Evolutionary conservation across 2,888 invertebrate species (phyloP), one percentile per base, ranked within the genome.

Genomic region (Rhamnusium bicolor): DNA sequence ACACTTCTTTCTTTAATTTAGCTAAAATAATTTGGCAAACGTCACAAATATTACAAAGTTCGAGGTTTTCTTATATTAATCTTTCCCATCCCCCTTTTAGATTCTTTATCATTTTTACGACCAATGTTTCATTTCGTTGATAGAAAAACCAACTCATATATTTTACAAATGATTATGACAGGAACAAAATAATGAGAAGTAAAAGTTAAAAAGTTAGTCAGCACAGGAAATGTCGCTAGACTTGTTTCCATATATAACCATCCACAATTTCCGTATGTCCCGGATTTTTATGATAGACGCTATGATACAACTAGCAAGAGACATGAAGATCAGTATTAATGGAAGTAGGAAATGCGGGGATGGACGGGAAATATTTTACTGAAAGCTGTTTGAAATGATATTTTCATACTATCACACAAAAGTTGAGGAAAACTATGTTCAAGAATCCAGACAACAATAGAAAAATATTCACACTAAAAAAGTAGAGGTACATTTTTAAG

Each of bases 181-280:
- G 62, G 47, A 66, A 71, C 71, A 70, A 76, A 77, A 77, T 79
- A 76, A 75, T 74, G 79, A 76, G 70, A 51, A 54, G 72, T 67
- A 70, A 72, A 75, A 73, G 74, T 69, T 70, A 47, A 75, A 78
- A 75, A 78, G 65, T 75, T 72, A 69, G 56, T 63, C 71, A 53
- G 46, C 19, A 61, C 65, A 68, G 77, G 76, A 77, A 76, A 73
- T 72, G 75, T 72, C 63, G 72, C 73, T 69, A 72, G 75, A 73
- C 77, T 79, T 75, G 78, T 82, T 80, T 80, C 79, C 84, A 84
- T 84, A 83, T 83, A 84, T 83, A 83, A 84, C 83, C 82, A 80
- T 83, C 81, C 81, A 77, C 83, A 83, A 83, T 84, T 84, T 84
- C 84, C 84, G 83, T 69, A 72, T 81, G 82, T 82, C 83, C 73